Base-by-base conservation (phyloP, 2,888 invertebrate species). In the Nymphalis urticae region DNA sequence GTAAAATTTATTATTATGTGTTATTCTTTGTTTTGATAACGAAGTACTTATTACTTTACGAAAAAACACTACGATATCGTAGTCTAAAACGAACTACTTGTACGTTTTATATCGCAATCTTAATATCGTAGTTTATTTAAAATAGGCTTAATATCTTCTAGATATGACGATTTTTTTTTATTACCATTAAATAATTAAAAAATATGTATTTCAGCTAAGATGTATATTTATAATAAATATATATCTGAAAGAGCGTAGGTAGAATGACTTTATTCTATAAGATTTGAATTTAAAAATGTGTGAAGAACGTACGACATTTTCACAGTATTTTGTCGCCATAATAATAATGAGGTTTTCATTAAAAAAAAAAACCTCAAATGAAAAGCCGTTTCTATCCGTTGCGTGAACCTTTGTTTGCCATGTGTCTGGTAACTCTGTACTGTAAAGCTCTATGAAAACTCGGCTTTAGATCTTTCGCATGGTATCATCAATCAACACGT, bases 401-500 rank as follows among this genome's bases (percentile, higher is more conserved):
- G 56, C 53, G 21, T 9, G 27, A 53, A 53, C 16, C 32, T 56
- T 56, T 56, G 56, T 36, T 36, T 56, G n/a, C 56, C 56, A 56
- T 56, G 32, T 56, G 56, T 56, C 56, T 56, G 32, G 56, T n/a
- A 56, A 32, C n/a, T 56, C 56, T 7, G 27, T 56, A 9, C n/a
- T 56, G 56, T 32, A 16, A 24, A 53, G 13, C 13, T 4, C 24
- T 53, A 48, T 53, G 32, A 50, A 60, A 67, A 36, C 32, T n/a
- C 42, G 13, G 51, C 59, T 59, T 66, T 48, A 66, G 59, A 68
- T 61, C 61, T 71, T 66, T 58, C 48, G 68, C 66, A 32, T 32
- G 60, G 56, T 42, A 51, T 19, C 61, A 68, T 66, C 68, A 66
- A 66, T 72, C 62, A 69, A 63, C 64, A 62, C 64, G 64, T 64